Conservation (phyloP, 92 coral and sea anemone genomes). For the Isaurus tuberculatus region DNA sequence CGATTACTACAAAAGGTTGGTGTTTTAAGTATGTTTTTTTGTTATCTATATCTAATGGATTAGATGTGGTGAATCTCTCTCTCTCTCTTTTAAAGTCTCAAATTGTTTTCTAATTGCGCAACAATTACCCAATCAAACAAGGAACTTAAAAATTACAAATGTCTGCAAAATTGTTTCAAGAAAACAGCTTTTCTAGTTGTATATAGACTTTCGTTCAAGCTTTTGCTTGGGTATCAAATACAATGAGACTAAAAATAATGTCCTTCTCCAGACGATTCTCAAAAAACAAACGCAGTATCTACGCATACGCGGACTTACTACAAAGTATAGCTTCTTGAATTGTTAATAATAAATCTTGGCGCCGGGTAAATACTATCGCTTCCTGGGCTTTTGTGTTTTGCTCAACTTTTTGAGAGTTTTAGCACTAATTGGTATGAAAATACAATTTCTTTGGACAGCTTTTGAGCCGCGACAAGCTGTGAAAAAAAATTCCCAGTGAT, state of each 20-base stretch:
- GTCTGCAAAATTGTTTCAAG: neutral
- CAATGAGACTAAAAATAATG: neutral
- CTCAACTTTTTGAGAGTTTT: conserved; percentile 3
- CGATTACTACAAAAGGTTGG: neutral
- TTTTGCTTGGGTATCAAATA: neutral
- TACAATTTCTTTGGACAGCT: neutral
- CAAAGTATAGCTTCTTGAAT: neutral
- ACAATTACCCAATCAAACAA: neutral
- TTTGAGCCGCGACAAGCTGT: neutral
- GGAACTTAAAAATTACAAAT: neutral
- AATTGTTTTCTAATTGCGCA: neutral
- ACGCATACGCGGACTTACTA: neutral
- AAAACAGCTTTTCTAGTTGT: neutral
- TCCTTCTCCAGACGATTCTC: neutral
- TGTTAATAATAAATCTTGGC: neutral
- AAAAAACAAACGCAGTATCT: conserved; percentile 22
- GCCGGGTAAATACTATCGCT: neutral
- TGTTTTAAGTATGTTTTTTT: neutral
- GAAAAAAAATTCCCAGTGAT: neutral
- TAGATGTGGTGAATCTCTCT: neutral
- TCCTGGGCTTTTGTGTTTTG: conserved; percentile 27
- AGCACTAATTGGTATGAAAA: neutral
- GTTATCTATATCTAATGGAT: neutral
- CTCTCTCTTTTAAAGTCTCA: neutral
- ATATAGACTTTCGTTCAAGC: neutral